Evolutionary conservation across 2,113 vertebrate genomes (phyloP), one percentile per base, ranked within the genome.

Genomic region (Oreotragus oreotragus): DNA sequence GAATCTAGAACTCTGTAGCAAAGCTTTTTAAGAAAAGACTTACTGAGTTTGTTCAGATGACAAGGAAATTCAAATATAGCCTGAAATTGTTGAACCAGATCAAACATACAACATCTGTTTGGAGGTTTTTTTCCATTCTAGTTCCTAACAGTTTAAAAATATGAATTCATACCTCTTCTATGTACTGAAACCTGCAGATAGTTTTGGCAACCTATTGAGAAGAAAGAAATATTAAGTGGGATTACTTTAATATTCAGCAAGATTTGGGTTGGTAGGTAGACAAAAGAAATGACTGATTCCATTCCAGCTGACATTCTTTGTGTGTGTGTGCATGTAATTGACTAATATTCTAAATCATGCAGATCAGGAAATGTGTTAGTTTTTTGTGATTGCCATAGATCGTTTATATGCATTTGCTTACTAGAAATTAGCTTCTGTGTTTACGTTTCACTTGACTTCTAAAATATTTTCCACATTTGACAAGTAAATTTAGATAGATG

Each of bases 401-500:
- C 9, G 60, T 76, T 81, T 39, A 95, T 64, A 86, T 91, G 49
- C 28, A n/a, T 64, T 92, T 39, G 47, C 64, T 64, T 83, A 45
- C 36, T 53, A 92, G n/a, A 88, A 88, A 73, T 91, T 64, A 81
- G 6, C 53, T 80, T 88, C 19, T 70, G 6, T 87, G 64, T 97
- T 97, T 86, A 89, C 51, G 30, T 30, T 95, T 97, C 45, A 84
- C 79, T 92, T 96, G n/a, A 85, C 33, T 92, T 84, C 27, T 91
- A 91, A 96, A 96, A 83, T 57, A 73, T 39, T 97, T 97, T 95
- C 70, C 33, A 33, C 88, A 84, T 94, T 96, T 84, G 55, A 91
- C n/a, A 60, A 89, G 90, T 80, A 95, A 73, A 91, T 70, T 84
- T 80, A 90, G 87, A 73, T 33, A 57, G 11, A 12, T 53, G 39